Base-by-base conservation (phyloP, 2,797 vertebrate species). In the Ceyx erithaca region DNA sequence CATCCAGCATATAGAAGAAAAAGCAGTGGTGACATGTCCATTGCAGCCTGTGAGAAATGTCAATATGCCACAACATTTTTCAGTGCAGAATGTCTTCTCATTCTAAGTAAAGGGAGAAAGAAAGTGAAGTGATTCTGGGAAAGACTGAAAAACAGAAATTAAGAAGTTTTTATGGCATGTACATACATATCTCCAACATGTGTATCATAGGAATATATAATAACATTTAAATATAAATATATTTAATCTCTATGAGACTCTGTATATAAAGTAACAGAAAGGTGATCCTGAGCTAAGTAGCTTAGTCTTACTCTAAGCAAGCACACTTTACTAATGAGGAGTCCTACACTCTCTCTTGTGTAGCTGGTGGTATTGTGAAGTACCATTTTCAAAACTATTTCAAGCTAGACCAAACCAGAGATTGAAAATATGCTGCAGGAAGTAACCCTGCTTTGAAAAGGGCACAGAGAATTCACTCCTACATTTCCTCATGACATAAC, bases 11-110 rank as follows among this genome's bases (percentile, higher is more conserved):
- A 73, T 41, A 48, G 68, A 84, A 84, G 40, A 62, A 91, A 84
- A 80, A 66, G 7, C 81, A 70, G 31, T 12, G 35, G 52, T 78
- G 68, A 55, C 62, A 75, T 26, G 63, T 31, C 67, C 28, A 80
- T 92, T 93, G 85, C 33, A 86, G 40, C 51, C 84, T 80, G 26
- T 86, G 33, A 90, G 55, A 94, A 95, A 88, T 73, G 52, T 82
- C 75, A 91, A 48, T 70, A 62, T 75, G 55, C 46, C 73, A 51
- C 43, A 92, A 48, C 13, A 66, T 52, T 81, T 93, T 93, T 64
- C 54, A 57, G 16, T 18, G 35, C 10, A n/a, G 52, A 90, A 63
- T 15, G 7, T 82, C 84, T 95, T 79, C 86, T 79, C 28, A 55
- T 81, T 86, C 57, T 46, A 76, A 77, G 31, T 40, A 79, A 61